Base-by-base conservation (phyloP, 1,140 invertebrate genomes). In the Anoplolepis gracilipes region DNA sequence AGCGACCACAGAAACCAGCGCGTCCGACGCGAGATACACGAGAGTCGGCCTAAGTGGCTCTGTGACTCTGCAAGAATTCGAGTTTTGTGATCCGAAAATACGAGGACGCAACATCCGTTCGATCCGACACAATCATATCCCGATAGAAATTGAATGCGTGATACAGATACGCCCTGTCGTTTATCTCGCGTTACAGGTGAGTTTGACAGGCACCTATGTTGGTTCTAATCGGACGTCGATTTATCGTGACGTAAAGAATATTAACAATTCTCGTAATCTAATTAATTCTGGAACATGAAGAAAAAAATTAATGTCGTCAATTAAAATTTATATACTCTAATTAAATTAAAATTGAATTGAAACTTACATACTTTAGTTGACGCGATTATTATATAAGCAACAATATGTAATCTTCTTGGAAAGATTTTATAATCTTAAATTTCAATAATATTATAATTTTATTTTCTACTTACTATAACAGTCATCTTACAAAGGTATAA, bases 61-160 rank as follows among this genome's bases (percentile, higher is more conserved):
- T 67, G 89, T 94, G 93, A 94, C 92, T 93, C 91, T 92, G 92
- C 93, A 94, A 91, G 90, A 93, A 92, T 92, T 90, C 90, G 75
- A 92, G 92, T 92, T 91, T 93, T 91, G 84, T 73, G 72, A 49
- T 42, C 87, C 70, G 79, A 88, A 88, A 88, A 82, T 85, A 72
- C 62, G 8, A 13, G 22, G n/a, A n/a, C 72, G 30, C 57, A 11
- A 22, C 16, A 59, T 30, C 2, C 42, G 13, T 30, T 39, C 39
- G 57, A 22, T 6, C 36, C 22, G n/a, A 36, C 75, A 16, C 39
- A 64, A 46, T 64, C 25, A n/a, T n/a, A n/a, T 42, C 16, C 1
- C 39, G 62, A 69, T 67, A 39, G 13, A 72, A 59, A 33, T 72
- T 55, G 42, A n/a, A 78, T 78, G 19, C 36, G 36, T 7, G 46